These are phyloP conservation scores for Bursaphelenchus okinawaensis DNA, from an alignment of 2,888 invertebrate species.

Conservation along the genomic window DNA sequence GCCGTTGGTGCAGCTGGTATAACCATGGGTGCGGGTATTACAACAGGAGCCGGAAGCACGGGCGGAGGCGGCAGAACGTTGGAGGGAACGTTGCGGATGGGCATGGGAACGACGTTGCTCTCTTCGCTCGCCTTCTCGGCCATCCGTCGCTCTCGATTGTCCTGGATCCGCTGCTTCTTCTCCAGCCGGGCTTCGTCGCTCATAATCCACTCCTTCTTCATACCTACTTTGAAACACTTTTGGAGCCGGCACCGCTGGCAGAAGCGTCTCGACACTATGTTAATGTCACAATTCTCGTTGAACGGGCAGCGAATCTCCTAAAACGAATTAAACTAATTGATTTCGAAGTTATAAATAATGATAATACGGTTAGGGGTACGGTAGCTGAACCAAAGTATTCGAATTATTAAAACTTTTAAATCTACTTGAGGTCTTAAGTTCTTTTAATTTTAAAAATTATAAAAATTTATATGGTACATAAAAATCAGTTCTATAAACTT, in stretches of 20 bases:
- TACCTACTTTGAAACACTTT: slow-evolving; percentile 63
- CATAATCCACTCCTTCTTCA: slow-evolving; percentile 57
- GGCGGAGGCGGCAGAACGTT: not conserved
- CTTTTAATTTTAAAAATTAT: too few relatives aligned
- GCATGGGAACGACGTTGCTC: not conserved
- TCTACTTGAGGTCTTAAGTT: too few relatives aligned
- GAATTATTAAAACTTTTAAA: too few relatives aligned
- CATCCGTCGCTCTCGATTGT: slow-evolving; percentile 43
- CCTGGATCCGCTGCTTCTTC: slow-evolving; percentile 53
- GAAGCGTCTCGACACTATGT: slow-evolving; percentile 72
- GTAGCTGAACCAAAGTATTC: too few relatives aligned
- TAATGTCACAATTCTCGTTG: slow-evolving; percentile 51
- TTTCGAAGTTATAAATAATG: not conserved
- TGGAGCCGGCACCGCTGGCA: slow-evolving; percentile 90
- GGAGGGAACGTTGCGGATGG: not conserved
- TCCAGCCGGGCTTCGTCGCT: slow-evolving; percentile 52
- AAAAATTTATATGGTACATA: too few relatives aligned
- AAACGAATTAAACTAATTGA: slow-evolving; percentile 15
- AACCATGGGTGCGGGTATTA: slow-evolving; percentile 2
- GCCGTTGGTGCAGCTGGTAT: not conserved
- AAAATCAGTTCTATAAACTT: too few relatives aligned
- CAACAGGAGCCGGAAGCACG: slow-evolving; percentile 16
- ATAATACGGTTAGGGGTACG: too few relatives aligned
- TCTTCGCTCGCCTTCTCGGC: slow-evolving; percentile 24
- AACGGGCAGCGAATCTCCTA: slow-evolving; percentile 54